Percentiles rank a stretch among this genome's conserved stretches.
phyloP scores from a whole-genome alignment of 1,140 invertebrate genomes.

The Drosophila tristis region DNA sequence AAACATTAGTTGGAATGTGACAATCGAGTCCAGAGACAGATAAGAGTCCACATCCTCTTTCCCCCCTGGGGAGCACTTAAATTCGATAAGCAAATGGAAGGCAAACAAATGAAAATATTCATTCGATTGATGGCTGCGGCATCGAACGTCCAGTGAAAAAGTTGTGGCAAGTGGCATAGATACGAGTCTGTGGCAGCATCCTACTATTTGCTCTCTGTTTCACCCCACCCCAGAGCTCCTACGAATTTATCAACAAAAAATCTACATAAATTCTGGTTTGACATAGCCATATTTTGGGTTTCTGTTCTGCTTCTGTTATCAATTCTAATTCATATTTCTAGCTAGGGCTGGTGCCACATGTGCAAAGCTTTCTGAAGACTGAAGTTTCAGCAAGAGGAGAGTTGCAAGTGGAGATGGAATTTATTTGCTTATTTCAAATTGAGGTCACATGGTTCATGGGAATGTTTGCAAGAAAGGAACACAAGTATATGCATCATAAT shows the following conservation, averaged over 20 bases:
- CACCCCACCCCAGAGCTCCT: not conserved
- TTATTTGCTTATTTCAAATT: too few species aligned
- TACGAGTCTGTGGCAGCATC: too few species aligned
- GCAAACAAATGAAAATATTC: slow-evolving; percentile 3
- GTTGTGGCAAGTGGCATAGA: too few species aligned
- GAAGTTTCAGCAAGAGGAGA: too few species aligned
- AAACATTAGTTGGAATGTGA: slow-evolving; percentile 11
- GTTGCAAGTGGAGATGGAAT: too few species aligned
- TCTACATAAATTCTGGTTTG: slow-evolving; percentile 50
- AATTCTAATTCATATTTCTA: slow-evolving; percentile 50
- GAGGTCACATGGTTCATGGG: too few species aligned
- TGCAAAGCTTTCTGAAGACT: not conserved
- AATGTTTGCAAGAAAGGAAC: too few species aligned
- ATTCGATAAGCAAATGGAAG: slow-evolving; percentile 53
- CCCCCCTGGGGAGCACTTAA: slow-evolving; percentile 42
- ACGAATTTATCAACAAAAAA: slow-evolving; percentile 56
- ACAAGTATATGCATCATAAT: too few species aligned
- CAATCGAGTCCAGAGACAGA: slow-evolving; percentile 2
- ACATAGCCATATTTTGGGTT: slow-evolving; percentile 2
- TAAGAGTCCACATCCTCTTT: not conserved
- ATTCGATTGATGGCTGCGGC: slow-evolving; percentile 25
- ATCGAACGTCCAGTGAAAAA: slow-evolving; percentile 14
- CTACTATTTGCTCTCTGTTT: too few species aligned
- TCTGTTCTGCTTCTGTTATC: slow-evolving; percentile 27
- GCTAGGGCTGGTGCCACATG: not conserved